Evolutionary conservation across 2,113 vertebrate species (phyloP).

Genomic region (Chelonoidis abingdonii): DNA sequence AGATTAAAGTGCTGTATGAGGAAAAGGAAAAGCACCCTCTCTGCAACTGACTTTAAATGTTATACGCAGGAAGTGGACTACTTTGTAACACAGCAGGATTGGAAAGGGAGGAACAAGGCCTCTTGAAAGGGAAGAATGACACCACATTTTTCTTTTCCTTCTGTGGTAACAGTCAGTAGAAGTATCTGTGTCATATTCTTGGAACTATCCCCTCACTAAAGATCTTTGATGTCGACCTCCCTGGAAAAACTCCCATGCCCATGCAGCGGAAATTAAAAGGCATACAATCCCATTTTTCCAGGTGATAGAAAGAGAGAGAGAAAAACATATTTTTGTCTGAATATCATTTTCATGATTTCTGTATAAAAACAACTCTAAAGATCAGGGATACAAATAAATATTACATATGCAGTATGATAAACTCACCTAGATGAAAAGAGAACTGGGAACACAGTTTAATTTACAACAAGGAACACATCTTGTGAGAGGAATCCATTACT

Average conservation of each 20-base stretch:
- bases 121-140: not conserved
- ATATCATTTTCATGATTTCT: not conserved
- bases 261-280: constrained; percentile 22
- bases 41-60: not conserved
- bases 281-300: not conserved
- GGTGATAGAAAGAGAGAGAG: not conserved
- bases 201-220: not conserved
- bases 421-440: not conserved
- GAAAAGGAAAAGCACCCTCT: not conserved
- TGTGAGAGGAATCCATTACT: not conserved
- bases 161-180: not conserved
- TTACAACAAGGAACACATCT: not conserved
- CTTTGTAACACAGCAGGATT: not conserved
- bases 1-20: constrained; percentile 8
- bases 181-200: not conserved
- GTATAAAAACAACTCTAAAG: not conserved
- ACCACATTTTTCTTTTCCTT: not conserved
- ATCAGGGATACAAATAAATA: not conserved
- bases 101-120: not conserved
- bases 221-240: constrained; percentile 22
- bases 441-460: not conserved
- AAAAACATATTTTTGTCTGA: not conserved
- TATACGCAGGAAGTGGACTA: not conserved
- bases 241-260: constrained; percentile 23
- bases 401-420: not conserved